Evolutionary conservation across 2,888 invertebrate genomes (phyloP), one percentile per base, ranked within the genome.

Genomic region (Quadroppia sp.): DNA sequence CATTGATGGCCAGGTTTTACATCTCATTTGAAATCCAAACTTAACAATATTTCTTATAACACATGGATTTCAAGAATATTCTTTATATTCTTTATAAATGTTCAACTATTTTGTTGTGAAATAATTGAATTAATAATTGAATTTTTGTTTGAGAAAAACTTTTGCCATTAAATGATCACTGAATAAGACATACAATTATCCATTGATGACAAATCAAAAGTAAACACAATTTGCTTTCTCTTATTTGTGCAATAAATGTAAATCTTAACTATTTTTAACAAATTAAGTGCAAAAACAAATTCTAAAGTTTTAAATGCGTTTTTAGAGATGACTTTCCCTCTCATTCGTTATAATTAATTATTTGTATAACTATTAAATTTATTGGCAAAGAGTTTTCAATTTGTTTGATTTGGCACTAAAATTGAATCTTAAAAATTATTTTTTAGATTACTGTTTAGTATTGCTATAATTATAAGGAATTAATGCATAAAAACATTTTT

Each of bases 351-450:
- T 64, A 64, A 64, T 40, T 64, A 64, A 64, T 40, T 64, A 40
- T 64, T 64, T 64, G 20, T 36, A 64, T 64, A 64, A 64, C n/a
- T 64, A 64, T 64, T 59, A 59, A 64, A 64, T 36, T 36, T 64
- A 64, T 64, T 64, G 64, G 64, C 64, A 64, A n/a, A 64, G 36
- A 11, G 23, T 61, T 36, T 4, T 36, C 36, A 30, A 17, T 61
- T 30, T 61, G 61, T 61, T 61, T 61, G 25, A 61, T 61, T 61
- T 61, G 61, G 61, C 61, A 61, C 61, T 32, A 61, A 61, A 61
- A 32, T 30, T 32, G 2, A 9, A 28, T 30, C 30, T 61, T 61
- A 7, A 61, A 25, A 61, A 61, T 61, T 17, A 61, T 64, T 64
- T 15, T 32, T 59, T 15, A 59, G 4, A 59, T 30, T 15, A 59